Evolutionary conservation across 1,140 invertebrate genomes (phyloP).

Genomic region (Episyrphus balteatus): DNA sequence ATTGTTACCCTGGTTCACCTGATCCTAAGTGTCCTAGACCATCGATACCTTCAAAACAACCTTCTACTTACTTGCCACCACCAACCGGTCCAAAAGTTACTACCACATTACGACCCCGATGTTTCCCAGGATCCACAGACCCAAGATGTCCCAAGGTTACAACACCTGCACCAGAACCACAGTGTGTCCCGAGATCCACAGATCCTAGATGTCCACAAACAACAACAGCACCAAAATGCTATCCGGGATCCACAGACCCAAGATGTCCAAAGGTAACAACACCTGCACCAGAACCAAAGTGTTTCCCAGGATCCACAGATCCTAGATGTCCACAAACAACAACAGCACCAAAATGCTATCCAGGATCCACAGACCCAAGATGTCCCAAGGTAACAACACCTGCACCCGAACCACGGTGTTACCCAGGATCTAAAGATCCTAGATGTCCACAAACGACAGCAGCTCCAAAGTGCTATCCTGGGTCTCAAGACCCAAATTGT

Average conservation of each 20-base stretch:
- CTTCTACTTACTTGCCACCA: background rate
- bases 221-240: too few relatives aligned
- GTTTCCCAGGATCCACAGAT: constrained; percentile 25
- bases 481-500: constrained; percentile 34
- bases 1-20: constrained; percentile 26
- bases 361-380: constrained; percentile 18
- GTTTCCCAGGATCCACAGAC: too few relatives aligned
- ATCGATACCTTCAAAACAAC: background rate
- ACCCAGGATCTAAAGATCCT: constrained; percentile 38
- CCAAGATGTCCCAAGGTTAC: too few relatives aligned
- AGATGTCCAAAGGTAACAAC: too few relatives aligned
- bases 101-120: too few relatives aligned
- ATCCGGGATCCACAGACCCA: too few relatives aligned
- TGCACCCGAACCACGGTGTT: constrained; percentile 15
- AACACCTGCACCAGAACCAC: too few relatives aligned
- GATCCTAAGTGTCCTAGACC: constrained; percentile 19
- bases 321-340: constrained; percentile 26
- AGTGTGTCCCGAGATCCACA: too few relatives aligned
- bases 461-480: constrained; percentile 21
- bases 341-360: too few relatives aligned
- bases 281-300: too few relatives aligned
- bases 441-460: constrained; percentile 35
- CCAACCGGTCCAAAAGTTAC: background rate
- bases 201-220: too few relatives aligned
- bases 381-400: constrained; percentile 21